Evolutionary conservation across 2,888 invertebrate species (phyloP).

Genomic region (Encarsia formosa): DNA sequence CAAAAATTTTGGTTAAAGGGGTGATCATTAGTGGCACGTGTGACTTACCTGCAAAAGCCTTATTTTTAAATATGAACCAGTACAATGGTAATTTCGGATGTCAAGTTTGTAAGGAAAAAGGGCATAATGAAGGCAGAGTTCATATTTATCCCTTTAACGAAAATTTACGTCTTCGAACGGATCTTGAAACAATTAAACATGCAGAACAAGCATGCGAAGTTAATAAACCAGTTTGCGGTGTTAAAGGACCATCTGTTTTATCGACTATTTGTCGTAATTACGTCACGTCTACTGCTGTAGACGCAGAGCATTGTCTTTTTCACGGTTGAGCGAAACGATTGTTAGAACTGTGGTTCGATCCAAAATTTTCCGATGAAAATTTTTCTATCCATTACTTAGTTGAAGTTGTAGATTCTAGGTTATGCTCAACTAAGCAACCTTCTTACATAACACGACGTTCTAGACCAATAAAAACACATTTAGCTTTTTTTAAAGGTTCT

Average conservation of each 20-base stretch:
- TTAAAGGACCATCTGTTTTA: not conserved
- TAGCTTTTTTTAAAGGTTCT: not conserved
- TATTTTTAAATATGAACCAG: constrained; percentile 21
- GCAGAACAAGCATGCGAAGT: constrained; percentile 14
- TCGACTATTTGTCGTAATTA: not conserved
- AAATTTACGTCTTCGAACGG: not conserved
- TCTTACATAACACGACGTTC: not conserved
- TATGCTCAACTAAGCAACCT: not conserved
- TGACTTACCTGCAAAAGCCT: constrained; percentile 22
- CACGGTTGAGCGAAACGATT: not conserved
- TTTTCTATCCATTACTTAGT: not conserved
- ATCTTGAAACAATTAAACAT: not conserved
- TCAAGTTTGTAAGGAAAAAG: constrained; percentile 19
- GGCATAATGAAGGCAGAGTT: not conserved
- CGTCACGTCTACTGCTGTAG: not conserved
- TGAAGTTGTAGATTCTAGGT: not conserved
- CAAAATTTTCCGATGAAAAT: not conserved
- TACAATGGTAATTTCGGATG: constrained; percentile 24
- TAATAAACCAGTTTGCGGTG: not conserved
- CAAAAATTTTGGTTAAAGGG: not conserved
- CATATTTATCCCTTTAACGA: not conserved
- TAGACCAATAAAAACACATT: not conserved
- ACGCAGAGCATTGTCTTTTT: not conserved
- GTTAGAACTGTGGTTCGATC: not conserved
- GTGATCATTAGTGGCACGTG: constrained; percentile 11